Conservation (phyloP, 1,140 invertebrate genomes). For the Lepidurus couesii region DNA sequence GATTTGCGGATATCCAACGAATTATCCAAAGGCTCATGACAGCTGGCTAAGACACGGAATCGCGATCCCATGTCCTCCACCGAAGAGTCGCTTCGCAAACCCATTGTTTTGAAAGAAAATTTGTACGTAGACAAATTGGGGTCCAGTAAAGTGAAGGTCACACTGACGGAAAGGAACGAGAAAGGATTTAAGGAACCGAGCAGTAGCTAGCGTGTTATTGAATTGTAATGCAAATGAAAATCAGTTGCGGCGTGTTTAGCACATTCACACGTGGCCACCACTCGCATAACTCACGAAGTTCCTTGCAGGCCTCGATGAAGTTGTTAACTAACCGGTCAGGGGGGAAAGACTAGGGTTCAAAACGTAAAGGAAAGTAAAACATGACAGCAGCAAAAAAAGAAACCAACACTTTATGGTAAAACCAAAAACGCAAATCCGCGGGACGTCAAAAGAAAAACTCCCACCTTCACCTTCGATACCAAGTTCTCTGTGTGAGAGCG, state of each 20-base stretch:
- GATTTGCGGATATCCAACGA: not conserved
- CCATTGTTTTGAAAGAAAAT: not conserved
- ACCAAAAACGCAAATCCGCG: not conserved
- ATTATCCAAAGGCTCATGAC: not conserved
- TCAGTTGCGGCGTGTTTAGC: not conserved
- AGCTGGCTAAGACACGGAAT: not conserved
- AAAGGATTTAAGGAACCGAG: not conserved
- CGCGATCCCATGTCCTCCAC: not conserved
- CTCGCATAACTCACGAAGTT: constrained; percentile 6
- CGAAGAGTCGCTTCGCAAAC: not conserved
- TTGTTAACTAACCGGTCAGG: not conserved
- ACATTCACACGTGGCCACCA: constrained; percentile 9
- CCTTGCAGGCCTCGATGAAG: not conserved
- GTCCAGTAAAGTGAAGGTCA: too few relatives aligned
- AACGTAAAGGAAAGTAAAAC: not conserved
- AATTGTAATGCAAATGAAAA: not conserved
- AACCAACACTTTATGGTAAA: not conserved
- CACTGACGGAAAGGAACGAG: not conserved
- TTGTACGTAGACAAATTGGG: too few relatives aligned
- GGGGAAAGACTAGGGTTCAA: not conserved
- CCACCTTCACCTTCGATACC: not conserved
- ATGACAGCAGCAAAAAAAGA: not conserved
- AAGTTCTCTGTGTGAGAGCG: not conserved
- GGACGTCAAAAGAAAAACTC: not conserved
- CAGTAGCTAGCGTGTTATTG: not conserved